Conservation (phyloP, 2,113 vertebrate genomes). For the Takifugu bimaculatus region DNA sequence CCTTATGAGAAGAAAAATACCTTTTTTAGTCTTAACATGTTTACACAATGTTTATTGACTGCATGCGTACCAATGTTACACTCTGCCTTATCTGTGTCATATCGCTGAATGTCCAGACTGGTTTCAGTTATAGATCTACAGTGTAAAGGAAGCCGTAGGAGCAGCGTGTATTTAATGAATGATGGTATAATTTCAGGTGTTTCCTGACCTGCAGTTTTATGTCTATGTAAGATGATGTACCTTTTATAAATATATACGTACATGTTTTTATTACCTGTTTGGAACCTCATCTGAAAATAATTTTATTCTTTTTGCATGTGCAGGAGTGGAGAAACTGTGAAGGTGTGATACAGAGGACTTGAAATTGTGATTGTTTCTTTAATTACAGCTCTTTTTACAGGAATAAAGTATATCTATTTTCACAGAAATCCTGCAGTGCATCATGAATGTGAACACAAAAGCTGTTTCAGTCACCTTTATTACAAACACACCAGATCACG, state of each 20-base stretch:
- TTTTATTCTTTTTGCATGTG: conserved; percentile 71
- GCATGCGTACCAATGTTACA: conserved; percentile 71
- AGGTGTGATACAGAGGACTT: conserved; percentile 51
- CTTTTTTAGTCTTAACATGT: conserved; percentile 75
- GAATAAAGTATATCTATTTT: conserved; percentile 83
- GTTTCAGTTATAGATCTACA: conserved; percentile 38
- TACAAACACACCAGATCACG: conserved; percentile 3
- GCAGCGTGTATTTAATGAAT: conserved; percentile 59
- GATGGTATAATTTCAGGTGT: conserved; percentile 21
- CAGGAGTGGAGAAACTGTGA: conserved; percentile 35
- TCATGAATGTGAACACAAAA: neutral
- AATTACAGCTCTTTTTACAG: conserved; percentile 75
- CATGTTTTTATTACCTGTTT: conserved; percentile 69
- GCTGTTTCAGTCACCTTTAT: conserved; percentile 24
- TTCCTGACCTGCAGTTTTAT: conserved; percentile 54
- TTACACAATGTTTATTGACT: conserved; percentile 73
- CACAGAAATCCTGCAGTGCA: conserved; percentile 56
- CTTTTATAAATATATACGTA: conserved; percentile 26
- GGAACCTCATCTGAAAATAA: conserved; percentile 70
- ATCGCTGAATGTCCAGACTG: conserved; percentile 19
- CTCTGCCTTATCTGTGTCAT: conserved; percentile 77
- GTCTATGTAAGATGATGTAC: conserved; percentile 50
- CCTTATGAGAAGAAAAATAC: conserved; percentile 70
- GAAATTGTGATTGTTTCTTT: conserved; percentile 65
- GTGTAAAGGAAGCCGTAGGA: conserved; percentile 22